Evolutionary conservation across 2,888 invertebrate species (phyloP).

Genomic region (Muscina levida): DNA sequence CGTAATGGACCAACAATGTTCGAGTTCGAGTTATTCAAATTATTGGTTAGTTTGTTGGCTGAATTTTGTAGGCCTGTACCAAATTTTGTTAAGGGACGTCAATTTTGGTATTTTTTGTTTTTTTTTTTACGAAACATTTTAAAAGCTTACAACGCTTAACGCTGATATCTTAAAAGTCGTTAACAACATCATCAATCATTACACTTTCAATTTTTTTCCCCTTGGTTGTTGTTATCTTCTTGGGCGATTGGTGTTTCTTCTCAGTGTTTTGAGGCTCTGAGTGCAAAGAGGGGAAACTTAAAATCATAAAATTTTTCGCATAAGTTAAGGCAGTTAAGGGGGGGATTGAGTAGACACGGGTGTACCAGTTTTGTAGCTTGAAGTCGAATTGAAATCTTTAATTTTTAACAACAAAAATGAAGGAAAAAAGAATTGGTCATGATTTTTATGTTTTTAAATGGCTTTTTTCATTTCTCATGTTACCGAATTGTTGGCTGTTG

Average conservation of each 20-base stretch:
- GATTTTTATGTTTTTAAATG: constrained; percentile 46
- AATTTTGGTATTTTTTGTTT: constrained; percentile 2
- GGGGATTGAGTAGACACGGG: background rate
- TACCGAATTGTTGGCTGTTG: background rate
- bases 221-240: background rate
- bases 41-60: no score
- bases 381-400: constrained; percentile 19
- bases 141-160: constrained; percentile 32
- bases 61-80: no score
- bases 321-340: no score
- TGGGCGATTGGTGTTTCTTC: background rate
- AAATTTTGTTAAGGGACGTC: no score
- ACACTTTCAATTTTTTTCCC: constrained; percentile 61
- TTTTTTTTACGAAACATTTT: constrained; percentile 5
- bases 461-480: constrained; percentile 21
- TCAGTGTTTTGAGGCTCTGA: constrained; percentile 30
- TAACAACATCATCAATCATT: constrained; percentile 66
- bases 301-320: constrained; percentile 23
- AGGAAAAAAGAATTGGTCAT: constrained; percentile 40
- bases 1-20: no score
- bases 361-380: background rate
- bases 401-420: background rate
- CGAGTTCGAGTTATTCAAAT: no score
- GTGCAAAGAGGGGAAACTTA: constrained; percentile 1
- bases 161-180: constrained; percentile 48